A percentile compares a stretch with the other conserved stretches of the same genome.
phyloP scores from a whole-genome alignment of 2,888 invertebrate species.

The Heteromurus nitidus region DNA sequence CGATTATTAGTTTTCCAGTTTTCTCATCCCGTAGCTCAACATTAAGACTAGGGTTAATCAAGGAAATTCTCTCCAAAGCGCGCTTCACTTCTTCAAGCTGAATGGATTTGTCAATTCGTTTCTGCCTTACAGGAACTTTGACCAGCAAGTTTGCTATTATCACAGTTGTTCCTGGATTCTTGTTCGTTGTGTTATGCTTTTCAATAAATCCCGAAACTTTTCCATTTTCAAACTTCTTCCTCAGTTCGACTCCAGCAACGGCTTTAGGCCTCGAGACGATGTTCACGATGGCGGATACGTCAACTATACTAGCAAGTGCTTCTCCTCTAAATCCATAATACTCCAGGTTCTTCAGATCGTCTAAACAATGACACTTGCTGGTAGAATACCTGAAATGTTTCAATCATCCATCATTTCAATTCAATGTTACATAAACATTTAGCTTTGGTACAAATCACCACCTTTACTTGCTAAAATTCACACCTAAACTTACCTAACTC shows the following conservation, averaged over 20 bases:
- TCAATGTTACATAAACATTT: background rate
- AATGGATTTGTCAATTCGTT: constrained; percentile 77
- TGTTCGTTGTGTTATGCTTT: constrained; percentile 74
- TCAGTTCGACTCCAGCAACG: constrained; percentile 77
- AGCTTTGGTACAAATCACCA: background rate
- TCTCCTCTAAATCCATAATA: constrained; percentile 84
- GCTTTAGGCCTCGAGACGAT: constrained; percentile 79
- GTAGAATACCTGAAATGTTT: constrained; percentile 78
- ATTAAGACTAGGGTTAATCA: constrained; percentile 78
- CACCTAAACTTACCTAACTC: constrained; percentile 77
- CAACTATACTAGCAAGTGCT: constrained; percentile 81
- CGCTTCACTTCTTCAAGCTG: constrained; percentile 80
- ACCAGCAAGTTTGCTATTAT: constrained; percentile 82
- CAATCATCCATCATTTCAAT: background rate
- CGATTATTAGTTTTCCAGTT: constrained; percentile 27
- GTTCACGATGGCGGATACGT: constrained; percentile 79
- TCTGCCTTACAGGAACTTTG: constrained; percentile 81
- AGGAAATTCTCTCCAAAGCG: constrained; percentile 80
- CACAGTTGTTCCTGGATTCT: constrained; percentile 85
- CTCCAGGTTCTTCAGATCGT: constrained; percentile 78
- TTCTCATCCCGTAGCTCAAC: constrained; percentile 56
- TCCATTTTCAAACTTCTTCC: constrained; percentile 79
- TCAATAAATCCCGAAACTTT: constrained; percentile 75
- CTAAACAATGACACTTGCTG: constrained; percentile 80
- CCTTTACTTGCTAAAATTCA: constrained; percentile 18